Base-by-base conservation (phyloP, 2,113 vertebrate species). In the Chrysemys picta region DNA sequence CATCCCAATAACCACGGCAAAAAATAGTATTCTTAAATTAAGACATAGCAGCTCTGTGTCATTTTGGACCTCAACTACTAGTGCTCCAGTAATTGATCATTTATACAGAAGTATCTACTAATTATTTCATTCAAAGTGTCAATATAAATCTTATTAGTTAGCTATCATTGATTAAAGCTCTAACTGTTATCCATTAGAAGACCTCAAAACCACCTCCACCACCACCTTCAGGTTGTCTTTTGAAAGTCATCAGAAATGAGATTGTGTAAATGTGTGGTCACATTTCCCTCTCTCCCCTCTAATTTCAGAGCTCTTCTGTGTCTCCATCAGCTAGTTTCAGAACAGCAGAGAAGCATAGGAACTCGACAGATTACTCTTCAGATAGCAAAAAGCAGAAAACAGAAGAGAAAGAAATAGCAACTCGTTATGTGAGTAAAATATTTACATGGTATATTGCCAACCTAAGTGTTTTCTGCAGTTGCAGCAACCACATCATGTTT, bases 351-450 rank as follows among this genome's bases (percentile, higher is more conserved):
- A 99, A 99, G 95, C 99, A 99, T 97, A 98, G 99, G 96, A 99
- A 99, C 97, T 99, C 99, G 9, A 98, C 98, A 56, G 99, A 99
- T 96, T 99, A 99, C 96, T 98, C 99, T 52, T 99, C 99, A n/a
- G 99, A 99, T n/a, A 99, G 98, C 98, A 99, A 99, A 98, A 99
- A 99, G 57, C 99, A 99, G 98, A 99, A 99, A 97, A 99, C 99
- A 3, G 99, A 99, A 87, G 99, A 99, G 89, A 99, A 99, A 91
- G 99, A 99, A 96, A 98, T 99, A 93, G 97, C 99, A 89, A 97
- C 99, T 87, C 99, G 99, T 97, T 99, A 99, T 1, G 99, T 99
- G 97, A 98, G 99, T 98, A 95, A 85, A 92, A 79, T 69, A 42
- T 90, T 88, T 95, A 50, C 72, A 10, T 65, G 92, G n/a, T 54